Base-by-base conservation (phyloP, 2,797 vertebrate species). In the Syndactyla subalaris region DNA sequence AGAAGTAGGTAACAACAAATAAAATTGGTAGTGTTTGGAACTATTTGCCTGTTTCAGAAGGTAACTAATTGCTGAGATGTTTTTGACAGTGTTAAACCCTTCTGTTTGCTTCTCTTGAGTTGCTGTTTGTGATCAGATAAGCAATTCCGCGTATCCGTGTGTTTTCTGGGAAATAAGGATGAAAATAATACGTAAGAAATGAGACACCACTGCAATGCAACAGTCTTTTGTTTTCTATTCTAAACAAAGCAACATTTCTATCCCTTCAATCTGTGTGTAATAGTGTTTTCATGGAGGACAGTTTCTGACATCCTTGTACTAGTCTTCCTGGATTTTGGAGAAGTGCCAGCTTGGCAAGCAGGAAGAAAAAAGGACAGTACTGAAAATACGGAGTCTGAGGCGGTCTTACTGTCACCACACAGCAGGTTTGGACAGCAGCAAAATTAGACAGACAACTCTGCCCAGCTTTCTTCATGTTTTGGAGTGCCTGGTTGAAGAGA, bases 311-410 rank as follows among this genome's bases (percentile, higher is more conserved):
- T 80, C 32, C 96, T 97, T 95, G 59, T 86, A 23, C 48, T 46
- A 67, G 21, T 72, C 59, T 89, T 79, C 62, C 75, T 76, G 80
- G 45, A 38, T 94, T 96, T 87, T 96, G 89, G 95, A 82, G 73
- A 85, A 85, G 59, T 82, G 92, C 89, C 95, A 96, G 67, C 58
- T 89, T 97, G 85, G 76, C 78, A 89, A 80, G 81, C 80, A 67
- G 87, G 82, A 96, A 93, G 78, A 93, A 74, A 97, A 95, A 97
- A 94, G 92, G 89, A 75, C 81, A 85, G 32, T 48, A 65, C 75
- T 95, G 94, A 97, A 97, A 97, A 93, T 89, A 96, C 17, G 70
- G 78, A 66, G 79, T 95, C 74, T 85, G 82, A 57, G 84, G 46
- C 85, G 68, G 46, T 65, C 85, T 94, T 85, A 30, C 78, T 96